Base-by-base conservation (phyloP, 2,888 invertebrate genomes). In the Drosophila ezoana region DNA sequence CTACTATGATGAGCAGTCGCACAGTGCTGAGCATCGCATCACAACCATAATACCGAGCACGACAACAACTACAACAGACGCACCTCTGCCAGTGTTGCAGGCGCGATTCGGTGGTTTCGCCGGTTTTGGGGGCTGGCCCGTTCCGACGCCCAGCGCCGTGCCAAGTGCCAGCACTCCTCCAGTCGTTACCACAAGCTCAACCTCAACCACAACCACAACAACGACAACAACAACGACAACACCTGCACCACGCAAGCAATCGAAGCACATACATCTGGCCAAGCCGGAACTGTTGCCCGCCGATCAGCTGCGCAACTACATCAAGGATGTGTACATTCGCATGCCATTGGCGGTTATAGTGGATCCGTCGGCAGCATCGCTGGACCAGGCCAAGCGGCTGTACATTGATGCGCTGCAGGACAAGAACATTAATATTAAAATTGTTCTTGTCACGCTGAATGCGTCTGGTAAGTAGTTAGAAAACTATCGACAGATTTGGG, bases 341-440 rank as follows among this genome's bases (percentile, higher is more conserved):
- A 91, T 91, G 90, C 92, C 92, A n/a, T 69, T 92, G 65, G 92
- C 92, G 6, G 91, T 91, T 43, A 90, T 92, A 59, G 90, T 92
- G 41, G 92, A 92, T 83, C 92, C 92, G 33, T 90, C 92, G 20
- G 69, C 89, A 1, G 90, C 90, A 51, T 89, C 91, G 28, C 73
- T 92, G 61, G 90, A 90, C 16, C 91, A 92, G 72, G 89, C 92
- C 47, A 92, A 92, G 70, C 82, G 84, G 1, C 77, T 92, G 10
- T 92, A 92, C 80, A 91, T 91, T 48, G 91, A 92, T 71, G 91
- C 92, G 11, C 69, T 92, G 63, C 88, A 90, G 73, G 85, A 83
- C 49, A 90, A 90, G 59, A 91, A 92, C 79, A 88, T 92, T 38
- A 90, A 91, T 57, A 89, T 92, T 3, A 92, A 92, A 77, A 92